Percentiles rank a stretch among this genome's conserved stretches.
Evolutionary conservation across 2,797 vertebrate species (phyloP).

Genomic region (Cacajao melanocephalus): DNA sequence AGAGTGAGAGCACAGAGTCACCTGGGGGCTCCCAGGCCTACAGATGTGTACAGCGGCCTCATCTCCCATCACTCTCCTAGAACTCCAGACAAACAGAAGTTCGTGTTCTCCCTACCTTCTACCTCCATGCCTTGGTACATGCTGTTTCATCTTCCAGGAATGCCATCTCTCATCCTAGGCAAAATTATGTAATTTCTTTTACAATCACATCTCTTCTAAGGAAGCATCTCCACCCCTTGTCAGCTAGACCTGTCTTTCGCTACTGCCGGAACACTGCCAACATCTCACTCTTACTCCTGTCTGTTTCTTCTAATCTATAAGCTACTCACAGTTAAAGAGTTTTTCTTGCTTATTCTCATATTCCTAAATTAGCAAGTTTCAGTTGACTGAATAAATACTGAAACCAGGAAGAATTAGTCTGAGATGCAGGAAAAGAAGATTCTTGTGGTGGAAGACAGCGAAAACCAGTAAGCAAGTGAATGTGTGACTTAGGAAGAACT

Average conservation of each 20-base stretch:
- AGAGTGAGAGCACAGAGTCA: background rate
- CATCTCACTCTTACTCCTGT: background rate
- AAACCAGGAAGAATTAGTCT: slow-evolving; percentile 35
- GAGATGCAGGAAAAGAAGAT: background rate
- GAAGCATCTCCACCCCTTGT: background rate
- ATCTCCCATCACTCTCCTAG: background rate
- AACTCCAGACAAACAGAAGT: background rate
- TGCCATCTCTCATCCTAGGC: background rate
- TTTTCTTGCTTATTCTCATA: background rate
- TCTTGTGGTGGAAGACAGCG: background rate
- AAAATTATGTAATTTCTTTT: background rate
- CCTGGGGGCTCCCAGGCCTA: background rate
- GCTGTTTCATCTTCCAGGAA: background rate
- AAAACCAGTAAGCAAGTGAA: background rate
- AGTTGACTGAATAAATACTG: background rate
- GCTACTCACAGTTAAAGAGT: background rate
- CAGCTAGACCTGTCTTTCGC: background rate
- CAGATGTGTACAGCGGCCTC: no score
- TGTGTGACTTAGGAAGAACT: background rate
- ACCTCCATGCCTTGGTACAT: background rate
- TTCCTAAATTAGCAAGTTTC: background rate
- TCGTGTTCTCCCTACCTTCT: background rate
- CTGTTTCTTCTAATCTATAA: background rate
- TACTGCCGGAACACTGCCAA: background rate
- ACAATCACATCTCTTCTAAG: background rate